Evolutionary conservation across 2,113 vertebrate genomes (phyloP).

Genomic region (Nothoprocta perdicaria): DNA sequence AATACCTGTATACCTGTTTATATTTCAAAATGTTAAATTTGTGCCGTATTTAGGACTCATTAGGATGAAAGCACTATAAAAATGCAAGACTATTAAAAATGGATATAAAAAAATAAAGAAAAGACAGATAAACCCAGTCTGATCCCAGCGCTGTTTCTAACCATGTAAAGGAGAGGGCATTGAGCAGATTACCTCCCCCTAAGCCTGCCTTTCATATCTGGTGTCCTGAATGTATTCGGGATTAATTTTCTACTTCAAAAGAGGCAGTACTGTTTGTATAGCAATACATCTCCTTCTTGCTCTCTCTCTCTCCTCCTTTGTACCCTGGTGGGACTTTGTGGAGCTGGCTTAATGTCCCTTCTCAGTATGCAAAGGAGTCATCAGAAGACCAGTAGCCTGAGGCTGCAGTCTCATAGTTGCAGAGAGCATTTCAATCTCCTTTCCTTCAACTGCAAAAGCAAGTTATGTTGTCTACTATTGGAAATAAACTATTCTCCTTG

Average conservation of each 20-base stretch:
- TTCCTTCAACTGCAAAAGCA: neutral
- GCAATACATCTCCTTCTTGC: conserved; percentile 7
- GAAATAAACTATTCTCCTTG: neutral
- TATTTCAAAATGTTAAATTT: neutral
- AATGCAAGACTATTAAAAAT: conserved; percentile 28
- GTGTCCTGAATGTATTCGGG: conserved; percentile 35
- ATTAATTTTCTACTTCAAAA: conserved; percentile 56
- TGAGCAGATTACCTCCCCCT: conserved; percentile 46
- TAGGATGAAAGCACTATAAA: conserved; percentile 17
- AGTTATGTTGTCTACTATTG: neutral
- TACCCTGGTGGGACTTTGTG: neutral
- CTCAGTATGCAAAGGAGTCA: neutral
- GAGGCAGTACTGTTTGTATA: conserved; percentile 10
- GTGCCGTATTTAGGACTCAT: neutral
- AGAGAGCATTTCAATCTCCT: neutral
- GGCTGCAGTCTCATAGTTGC: neutral
- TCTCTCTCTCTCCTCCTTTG: neutral
- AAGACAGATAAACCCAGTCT: conserved; percentile 1
- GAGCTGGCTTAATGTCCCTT: neutral
- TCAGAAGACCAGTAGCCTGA: neutral
- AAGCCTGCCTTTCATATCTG: conserved; percentile 47
- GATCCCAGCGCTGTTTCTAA: conserved; percentile 4
- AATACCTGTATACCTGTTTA: neutral
- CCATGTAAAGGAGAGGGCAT: conserved; percentile 12
- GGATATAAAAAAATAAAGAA: neutral